Percentiles rank a stretch among this genome's conserved stretches.
Conservation (phyloP, 92 coral and sea anemone genomes). For the Pocillopora meandrina region DNA sequence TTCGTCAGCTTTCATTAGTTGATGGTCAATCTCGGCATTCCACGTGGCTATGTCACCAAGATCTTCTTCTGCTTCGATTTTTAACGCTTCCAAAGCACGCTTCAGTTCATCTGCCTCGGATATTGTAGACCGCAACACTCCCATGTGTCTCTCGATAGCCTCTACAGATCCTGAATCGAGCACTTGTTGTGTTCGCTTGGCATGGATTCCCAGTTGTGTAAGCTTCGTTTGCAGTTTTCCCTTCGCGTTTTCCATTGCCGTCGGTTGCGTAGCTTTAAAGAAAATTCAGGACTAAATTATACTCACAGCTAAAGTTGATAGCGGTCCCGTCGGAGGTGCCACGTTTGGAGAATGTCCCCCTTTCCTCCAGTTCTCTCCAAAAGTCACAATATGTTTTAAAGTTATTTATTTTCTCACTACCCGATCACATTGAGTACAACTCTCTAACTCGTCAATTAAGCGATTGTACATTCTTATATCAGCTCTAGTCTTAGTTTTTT, state of each 20-base stretch:
- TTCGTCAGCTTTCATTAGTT: constrained; percentile 33
- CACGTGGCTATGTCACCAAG: constrained; percentile 16
- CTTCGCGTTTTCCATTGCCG: background rate
- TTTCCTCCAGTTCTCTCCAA: no score
- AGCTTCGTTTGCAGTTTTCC: constrained; percentile 7
- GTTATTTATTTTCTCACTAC: background rate
- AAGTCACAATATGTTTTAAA: no score
- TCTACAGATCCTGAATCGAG: no score
- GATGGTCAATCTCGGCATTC: constrained; percentile 17
- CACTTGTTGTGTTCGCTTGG: constrained; percentile 13
- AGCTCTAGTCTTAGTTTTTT: no score
- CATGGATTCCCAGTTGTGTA: constrained; percentile 12
- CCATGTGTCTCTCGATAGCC: constrained; percentile 22
- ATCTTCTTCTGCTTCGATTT: constrained; percentile 27
- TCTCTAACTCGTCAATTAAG: no score
- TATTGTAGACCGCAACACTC: background rate
- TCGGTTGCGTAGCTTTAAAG: background rate
- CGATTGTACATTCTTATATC: no score
- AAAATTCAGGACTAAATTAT: constrained; percentile 8
- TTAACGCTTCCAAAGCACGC: constrained; percentile 6
- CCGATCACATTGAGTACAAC: no score
- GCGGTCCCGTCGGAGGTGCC: constrained; percentile 72
- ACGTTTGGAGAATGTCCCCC: constrained; percentile 30
- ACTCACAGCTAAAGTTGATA: background rate
- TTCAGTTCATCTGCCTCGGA: no score